Evolutionary conservation across 2,888 invertebrate genomes (phyloP), one percentile per base, ranked within the genome.

Genomic region (Temnothorax unifasciatus): DNA sequence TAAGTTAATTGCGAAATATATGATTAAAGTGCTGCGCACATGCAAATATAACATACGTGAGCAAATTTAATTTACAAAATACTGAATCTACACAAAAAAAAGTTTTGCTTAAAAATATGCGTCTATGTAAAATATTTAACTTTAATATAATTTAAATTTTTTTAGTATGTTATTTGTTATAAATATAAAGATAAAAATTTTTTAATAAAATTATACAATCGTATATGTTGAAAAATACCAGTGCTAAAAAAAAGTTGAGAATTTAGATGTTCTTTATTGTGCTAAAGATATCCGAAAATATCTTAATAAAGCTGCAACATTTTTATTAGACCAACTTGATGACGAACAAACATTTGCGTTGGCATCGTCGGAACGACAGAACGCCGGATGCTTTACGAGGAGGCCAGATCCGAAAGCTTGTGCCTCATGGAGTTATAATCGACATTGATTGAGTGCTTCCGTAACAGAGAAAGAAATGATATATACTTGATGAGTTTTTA

Each of bases 341-440:
- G 54, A 59, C 34, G 52, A 29, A 69, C 47, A 47, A 61, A 83
- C 54, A 59, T 76, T 75, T 74, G 54, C 69, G 61, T 83, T 79
- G 79, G 71, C 81, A 21, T 69, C n/a, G 38, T 79, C 41, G 34
- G 6, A 52, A 6, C 64, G 63, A 79, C 44, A 81, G 77, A 83
- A 64, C 61, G 82, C 86, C 89, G 90, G 88, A 91, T 88, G 87
- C 74, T 82, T 79, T 84, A 75, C 88, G 90, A 91, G 90, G 87
- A 90, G 90, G 88, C 87, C 91, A 85, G 75, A 87, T 84, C 91
- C 89, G 88, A 91, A 92, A 91, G 86, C 68, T 76, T 71, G 75
- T 18, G 44, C 63, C 64, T 82, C 50, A 50, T 69, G 50, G 75
- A 85, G 73, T 77, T 83, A 85, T 64, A 83, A 76, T 76, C 47